phyloP scores from a whole-genome alignment of 64 coral and sea anemone species.

The Montipora foliosa region DNA sequence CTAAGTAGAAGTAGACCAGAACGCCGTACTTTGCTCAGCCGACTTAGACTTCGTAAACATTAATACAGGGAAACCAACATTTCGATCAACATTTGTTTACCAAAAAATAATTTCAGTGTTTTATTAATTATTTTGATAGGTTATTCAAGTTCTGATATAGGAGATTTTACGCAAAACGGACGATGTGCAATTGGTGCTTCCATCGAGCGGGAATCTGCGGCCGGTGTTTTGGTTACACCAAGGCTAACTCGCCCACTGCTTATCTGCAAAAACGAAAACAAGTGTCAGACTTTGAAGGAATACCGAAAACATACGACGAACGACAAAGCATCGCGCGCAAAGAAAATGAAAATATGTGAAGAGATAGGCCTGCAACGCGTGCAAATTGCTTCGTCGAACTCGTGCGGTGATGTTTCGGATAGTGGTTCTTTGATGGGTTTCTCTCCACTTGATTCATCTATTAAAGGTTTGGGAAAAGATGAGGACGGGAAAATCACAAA shows the following conservation, averaged over 20 bases:
- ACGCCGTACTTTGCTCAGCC: too few species aligned
- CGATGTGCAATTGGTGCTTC: background rate
- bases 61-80: too few species aligned
- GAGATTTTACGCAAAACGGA: background rate
- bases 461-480: background rate
- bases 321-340: background rate
- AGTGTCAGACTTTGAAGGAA: background rate
- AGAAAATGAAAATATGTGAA: background rate
- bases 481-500: background rate
- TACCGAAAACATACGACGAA: background rate
- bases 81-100: background rate
- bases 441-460: background rate
- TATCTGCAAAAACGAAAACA: background rate
- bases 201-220: background rate
- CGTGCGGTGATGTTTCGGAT: background rate
- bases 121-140: slow-evolving; percentile 11
- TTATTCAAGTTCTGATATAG: slow-evolving; percentile 44
- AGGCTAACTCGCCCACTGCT: background rate
- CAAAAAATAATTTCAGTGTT: background rate
- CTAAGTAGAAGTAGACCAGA: too few species aligned
- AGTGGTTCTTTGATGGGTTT: background rate
- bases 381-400: background rate
- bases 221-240: slow-evolving; percentile 48
- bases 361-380: background rate
- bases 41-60: too few species aligned